Base-by-base conservation (phyloP, 2,888 invertebrate genomes). In the Protonemura montana region DNA sequence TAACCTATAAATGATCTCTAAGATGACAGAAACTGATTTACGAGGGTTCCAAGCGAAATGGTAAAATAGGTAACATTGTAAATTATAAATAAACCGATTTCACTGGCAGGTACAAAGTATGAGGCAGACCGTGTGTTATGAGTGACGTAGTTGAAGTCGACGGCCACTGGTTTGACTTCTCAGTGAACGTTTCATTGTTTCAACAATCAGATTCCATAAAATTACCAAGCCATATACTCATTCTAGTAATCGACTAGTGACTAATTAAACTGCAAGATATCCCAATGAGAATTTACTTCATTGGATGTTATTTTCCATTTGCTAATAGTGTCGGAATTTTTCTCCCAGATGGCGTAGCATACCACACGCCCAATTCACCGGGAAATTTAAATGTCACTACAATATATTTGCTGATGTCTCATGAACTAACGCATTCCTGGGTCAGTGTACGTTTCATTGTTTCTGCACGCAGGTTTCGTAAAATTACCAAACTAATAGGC, bases 61-160 rank as follows among this genome's bases (percentile, higher is more conserved):
- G 59, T 59, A 10, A 59, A 59, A 59, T 59, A n/a, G 59, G 59
- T 16, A 59, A 59, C 59, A 59, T 21, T 59, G 59, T 59, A 59
- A 59, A 59, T 59, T 59, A 59, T 59, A 59, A 59, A 59, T 59
- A 59, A 59, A 59, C 7, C 59, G 59, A 59, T 59, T 59, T 59
- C 59, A 59, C 59, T 59, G 16, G 59, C 59, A 21, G 21, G 59
- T 7, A 59, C 21, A 59, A 21, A 59, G 59, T 21, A 59, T 21
- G 59, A 2, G 59, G 59, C 21, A 16, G 16, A 6, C 10, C 35
- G 35, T 35, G 35, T 35, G 10, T 35, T 10, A 10, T 35, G 59
- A 59, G 59, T 59, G 59, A 59, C 59, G 59, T 13, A 21, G 21
- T 21, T 21, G 35, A 10, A 6, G 3, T 35, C 35, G 35, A 35